Evolutionary conservation across 1,140 invertebrate genomes (phyloP).

Genomic region (Mylabris phalerata): DNA sequence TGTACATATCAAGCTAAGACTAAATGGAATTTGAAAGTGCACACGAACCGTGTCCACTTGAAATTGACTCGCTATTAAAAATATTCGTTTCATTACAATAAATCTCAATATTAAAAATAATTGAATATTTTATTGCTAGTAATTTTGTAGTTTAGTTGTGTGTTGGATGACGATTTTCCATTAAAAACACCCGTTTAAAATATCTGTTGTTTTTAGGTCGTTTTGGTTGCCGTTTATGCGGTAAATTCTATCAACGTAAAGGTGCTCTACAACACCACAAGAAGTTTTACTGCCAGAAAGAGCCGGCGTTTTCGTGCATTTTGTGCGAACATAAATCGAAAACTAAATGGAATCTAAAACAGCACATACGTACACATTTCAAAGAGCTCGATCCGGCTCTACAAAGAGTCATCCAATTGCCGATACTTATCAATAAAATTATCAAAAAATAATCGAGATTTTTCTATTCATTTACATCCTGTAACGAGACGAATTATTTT

Average conservation of each 20-base stretch:
- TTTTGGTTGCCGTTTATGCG: slow-evolving; percentile 7
- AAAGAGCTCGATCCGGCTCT: not conserved
- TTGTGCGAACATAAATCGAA: slow-evolving; percentile 26
- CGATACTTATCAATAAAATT: not conserved
- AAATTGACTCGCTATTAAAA: not conserved
- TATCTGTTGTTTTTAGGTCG: slow-evolving; percentile 1
- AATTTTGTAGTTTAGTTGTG: too few relatives aligned
- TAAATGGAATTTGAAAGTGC: slow-evolving; percentile 44
- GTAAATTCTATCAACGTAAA: slow-evolving; percentile 13
- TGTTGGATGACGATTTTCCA: not conserved
- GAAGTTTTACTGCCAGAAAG: slow-evolving; percentile 59
- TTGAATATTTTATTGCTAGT: too few relatives aligned
- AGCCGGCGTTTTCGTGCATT: slow-evolving; percentile 55
- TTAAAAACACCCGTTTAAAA: not conserved
- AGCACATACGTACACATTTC: slow-evolving; percentile 28
- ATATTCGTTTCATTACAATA: too few relatives aligned
- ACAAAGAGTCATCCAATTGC: too few relatives aligned
- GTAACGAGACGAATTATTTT: not conserved
- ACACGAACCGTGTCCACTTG: slow-evolving; percentile 26
- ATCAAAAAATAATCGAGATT: not conserved
- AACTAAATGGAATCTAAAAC: slow-evolving; percentile 40
- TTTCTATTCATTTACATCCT: too few relatives aligned
- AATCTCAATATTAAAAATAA: too few relatives aligned
- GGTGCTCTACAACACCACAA: slow-evolving; percentile 38
- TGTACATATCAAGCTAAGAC: slow-evolving; percentile 33